A percentile compares a stretch with the other conserved stretches of the same genome.
Conservation (phyloP, 2,888 invertebrate genomes). For the Machimus rusticus region DNA sequence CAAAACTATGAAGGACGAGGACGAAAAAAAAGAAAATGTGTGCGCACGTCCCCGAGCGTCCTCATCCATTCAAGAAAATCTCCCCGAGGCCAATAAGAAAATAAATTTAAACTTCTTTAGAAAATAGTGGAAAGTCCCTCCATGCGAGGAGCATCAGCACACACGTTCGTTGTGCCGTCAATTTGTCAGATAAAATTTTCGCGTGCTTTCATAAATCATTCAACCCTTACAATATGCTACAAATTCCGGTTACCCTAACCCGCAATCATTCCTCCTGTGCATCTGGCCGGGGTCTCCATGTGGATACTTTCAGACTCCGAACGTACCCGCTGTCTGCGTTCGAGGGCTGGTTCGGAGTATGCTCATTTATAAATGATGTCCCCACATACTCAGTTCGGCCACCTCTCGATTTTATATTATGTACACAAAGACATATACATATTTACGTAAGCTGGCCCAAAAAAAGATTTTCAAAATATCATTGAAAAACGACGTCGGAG, state of each 20-base stretch:
- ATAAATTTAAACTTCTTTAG: neutral
- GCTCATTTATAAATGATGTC: neutral
- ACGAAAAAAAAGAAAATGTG: neutral
- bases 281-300: neutral
- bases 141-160: neutral
- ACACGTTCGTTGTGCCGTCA: constrained; percentile 7
- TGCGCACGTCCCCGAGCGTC: neutral
- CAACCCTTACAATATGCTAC: constrained; percentile 24
- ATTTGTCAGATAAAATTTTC: constrained; percentile 33
- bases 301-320: neutral
- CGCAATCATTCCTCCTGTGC: neutral
- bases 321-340: neutral
- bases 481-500: neutral
- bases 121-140: neutral
- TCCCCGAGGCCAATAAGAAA: neutral
- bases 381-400: neutral
- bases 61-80: neutral
- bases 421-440: neutral
- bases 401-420: neutral
- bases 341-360: neutral
- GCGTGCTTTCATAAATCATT: constrained; percentile 28
- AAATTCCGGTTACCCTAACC: constrained; percentile 7
- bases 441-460: neutral
- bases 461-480: neutral
- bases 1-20: neutral